Percentiles rank a stretch among this genome's conserved stretches.
Conservation (phyloP, 2,113 vertebrate species). For the Isurus oxyrinchus region DNA sequence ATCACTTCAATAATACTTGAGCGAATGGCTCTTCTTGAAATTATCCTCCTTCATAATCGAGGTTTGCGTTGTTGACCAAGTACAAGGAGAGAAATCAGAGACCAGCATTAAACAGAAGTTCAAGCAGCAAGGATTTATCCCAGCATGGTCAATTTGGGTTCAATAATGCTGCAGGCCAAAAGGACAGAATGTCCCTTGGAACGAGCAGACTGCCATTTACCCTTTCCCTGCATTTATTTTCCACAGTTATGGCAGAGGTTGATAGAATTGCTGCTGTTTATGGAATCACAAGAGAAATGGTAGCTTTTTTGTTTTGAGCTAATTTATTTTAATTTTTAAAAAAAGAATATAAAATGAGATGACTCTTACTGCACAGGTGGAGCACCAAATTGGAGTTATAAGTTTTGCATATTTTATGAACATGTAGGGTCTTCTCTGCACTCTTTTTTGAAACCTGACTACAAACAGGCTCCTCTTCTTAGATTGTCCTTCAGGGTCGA, state of each 20-base stretch:
- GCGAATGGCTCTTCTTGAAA: neutral
- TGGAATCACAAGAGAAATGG: neutral
- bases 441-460: neutral
- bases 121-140: neutral
- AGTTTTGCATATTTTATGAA: neutral
- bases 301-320: neutral
- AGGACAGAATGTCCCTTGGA: slow-evolving; percentile 24
- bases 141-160: slow-evolving; percentile 24
- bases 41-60: neutral
- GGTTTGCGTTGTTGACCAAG: neutral
- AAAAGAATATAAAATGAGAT: neutral
- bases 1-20: neutral
- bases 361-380: neutral
- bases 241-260: neutral
- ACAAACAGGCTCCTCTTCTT: no score
- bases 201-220: neutral
- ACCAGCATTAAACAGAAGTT: neutral
- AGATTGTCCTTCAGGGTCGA: no score
- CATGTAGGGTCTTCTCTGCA: neutral
- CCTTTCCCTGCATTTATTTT: slow-evolving; percentile 19
- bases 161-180: slow-evolving; percentile 1
- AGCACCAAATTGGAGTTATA: neutral
- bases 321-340: neutral
- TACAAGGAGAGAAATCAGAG: neutral
- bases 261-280: neutral